phyloP scores from a whole-genome alignment of 1,140 invertebrate genomes.

The Drosophila insularis region DNA sequence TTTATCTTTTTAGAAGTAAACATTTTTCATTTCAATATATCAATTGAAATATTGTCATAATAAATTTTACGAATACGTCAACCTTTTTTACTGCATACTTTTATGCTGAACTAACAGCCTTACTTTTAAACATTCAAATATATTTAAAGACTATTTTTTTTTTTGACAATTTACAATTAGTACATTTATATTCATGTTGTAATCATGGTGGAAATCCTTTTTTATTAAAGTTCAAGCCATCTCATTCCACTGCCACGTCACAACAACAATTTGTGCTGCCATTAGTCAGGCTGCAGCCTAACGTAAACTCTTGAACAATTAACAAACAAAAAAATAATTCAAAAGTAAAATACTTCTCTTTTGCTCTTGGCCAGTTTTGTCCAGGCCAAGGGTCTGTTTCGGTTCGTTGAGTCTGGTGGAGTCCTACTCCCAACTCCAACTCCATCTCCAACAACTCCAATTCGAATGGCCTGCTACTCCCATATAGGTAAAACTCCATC shows the following conservation, averaged over 20 bases:
- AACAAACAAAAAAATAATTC: slow-evolving; percentile 29
- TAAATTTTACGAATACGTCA: too few species aligned
- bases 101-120: too few species aligned
- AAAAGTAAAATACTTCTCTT: slow-evolving; percentile 34
- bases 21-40: too few species aligned
- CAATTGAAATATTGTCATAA: too few species aligned
- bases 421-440: not conserved
- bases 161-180: not conserved
- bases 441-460: not conserved
- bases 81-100: too few species aligned
- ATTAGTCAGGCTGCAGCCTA: slow-evolving; percentile 5
- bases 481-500: slow-evolving; percentile 5
- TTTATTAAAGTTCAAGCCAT: not conserved
- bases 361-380: slow-evolving; percentile 28
- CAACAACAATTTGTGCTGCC: slow-evolving; percentile 5
- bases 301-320: slow-evolving; percentile 34
- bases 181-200: not conserved
- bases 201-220: not conserved
- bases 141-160: not conserved
- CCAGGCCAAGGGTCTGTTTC: slow-evolving; percentile 44
- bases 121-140: too few species aligned
- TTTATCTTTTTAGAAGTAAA: too few species aligned
- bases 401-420: slow-evolving; percentile 32
- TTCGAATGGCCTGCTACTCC: slow-evolving; percentile 8
- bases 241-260: not conserved